Evolutionary conservation across 2,113 vertebrate species (phyloP).

Genomic region (Haemorhous mexicanus): DNA sequence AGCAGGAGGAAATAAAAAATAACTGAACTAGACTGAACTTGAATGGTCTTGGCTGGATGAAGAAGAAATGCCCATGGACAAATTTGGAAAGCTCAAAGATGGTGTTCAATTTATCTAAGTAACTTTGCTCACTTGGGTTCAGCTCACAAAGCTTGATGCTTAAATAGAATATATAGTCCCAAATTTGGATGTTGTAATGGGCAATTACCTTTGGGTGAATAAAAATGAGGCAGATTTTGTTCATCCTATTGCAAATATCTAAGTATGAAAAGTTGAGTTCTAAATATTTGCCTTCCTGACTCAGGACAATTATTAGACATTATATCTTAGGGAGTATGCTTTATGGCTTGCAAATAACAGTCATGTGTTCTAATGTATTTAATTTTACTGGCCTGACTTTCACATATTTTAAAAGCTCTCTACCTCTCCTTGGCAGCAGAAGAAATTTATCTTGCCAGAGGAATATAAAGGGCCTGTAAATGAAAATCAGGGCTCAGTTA

Average conservation of each 20-base stretch:
- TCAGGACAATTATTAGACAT: constrained; percentile 43
- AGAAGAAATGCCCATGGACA: not conserved
- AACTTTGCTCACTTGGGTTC: constrained; percentile 42
- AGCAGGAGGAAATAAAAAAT: constrained; percentile 2
- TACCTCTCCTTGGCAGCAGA: not conserved
- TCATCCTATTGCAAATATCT: not conserved
- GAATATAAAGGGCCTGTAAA: constrained; percentile 27
- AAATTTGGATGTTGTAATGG: not conserved
- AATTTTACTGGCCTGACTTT: constrained; percentile 43
- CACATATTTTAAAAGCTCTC: constrained; percentile 40
- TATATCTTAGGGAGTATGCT: constrained; percentile 26
- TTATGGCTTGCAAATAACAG: constrained; percentile 45
- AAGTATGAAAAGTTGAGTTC: not conserved
- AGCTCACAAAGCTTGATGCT: not conserved
- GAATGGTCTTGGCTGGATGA: not conserved
- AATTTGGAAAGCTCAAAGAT: constrained; percentile 3
- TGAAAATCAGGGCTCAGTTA: constrained; percentile 36
- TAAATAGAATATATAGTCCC: not conserved
- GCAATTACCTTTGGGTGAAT: not conserved
- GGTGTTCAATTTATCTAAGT: constrained; percentile 10
- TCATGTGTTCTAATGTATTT: constrained; percentile 51
- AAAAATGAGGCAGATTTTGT: constrained; percentile 25
- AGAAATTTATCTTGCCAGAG: constrained; percentile 34
- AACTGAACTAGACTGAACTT: not conserved
- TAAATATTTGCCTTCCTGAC: constrained; percentile 45